Evolutionary conservation across 1,140 invertebrate genomes (phyloP).

Genomic region (Tetramorium parvispinum): DNA sequence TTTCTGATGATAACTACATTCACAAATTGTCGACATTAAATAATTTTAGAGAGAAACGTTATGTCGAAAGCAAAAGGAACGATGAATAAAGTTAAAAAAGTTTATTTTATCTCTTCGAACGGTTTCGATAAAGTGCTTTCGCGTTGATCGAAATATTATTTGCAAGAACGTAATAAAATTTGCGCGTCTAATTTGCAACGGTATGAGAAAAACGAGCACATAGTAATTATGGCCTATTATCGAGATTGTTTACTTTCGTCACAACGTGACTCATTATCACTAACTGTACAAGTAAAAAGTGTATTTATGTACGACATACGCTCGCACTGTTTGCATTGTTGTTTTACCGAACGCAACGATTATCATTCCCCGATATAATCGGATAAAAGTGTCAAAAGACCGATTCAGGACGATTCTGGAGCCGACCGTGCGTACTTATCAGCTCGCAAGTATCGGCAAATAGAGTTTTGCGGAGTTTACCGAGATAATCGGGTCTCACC

Average conservation of each 20-base stretch:
- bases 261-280: slow-evolving; percentile 33
- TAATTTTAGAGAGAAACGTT: not conserved
- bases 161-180: not conserved
- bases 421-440: not conserved
- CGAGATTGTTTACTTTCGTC: not conserved
- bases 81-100: not conserved
- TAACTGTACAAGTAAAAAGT: not conserved
- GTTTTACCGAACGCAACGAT: not conserved
- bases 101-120: not conserved
- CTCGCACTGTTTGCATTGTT: not conserved
- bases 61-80: too few relatives aligned
- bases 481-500: slow-evolving; percentile 71
- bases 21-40: not conserved
- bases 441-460: not conserved
- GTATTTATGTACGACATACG: not conserved
- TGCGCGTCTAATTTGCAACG: not conserved
- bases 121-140: not conserved
- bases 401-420: not conserved
- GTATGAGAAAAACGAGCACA: not conserved
- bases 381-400: not conserved
- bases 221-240: not conserved
- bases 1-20: not conserved
- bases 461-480: not conserved
- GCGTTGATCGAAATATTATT: not conserved
- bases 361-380: not conserved